Percentiles rank a stretch among this genome's conserved stretches.
Evolutionary conservation across 2,888 invertebrate species (phyloP).

Genomic region (Agriopis aurantiaria): DNA sequence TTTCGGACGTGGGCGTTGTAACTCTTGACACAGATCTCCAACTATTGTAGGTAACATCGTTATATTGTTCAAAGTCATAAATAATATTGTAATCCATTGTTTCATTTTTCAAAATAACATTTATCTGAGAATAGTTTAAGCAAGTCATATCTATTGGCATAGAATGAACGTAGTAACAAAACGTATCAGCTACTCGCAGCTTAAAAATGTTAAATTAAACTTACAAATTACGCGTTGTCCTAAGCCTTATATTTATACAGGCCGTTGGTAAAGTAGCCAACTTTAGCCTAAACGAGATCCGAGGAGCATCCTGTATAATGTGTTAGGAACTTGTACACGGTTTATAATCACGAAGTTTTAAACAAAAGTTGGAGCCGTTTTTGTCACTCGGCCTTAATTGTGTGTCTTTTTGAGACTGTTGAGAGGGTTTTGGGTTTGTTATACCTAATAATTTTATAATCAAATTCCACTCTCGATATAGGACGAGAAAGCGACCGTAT

Average conservation of each 20-base stretch:
- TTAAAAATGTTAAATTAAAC: constrained; percentile 36
- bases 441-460: not conserved
- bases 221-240: constrained; percentile 42
- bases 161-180: not conserved
- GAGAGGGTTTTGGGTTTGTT: constrained; percentile 10
- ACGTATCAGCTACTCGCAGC: not conserved
- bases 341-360: constrained; percentile 31
- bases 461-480: not conserved
- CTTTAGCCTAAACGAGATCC: constrained; percentile 44
- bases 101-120: too few relatives aligned
- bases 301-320: constrained; percentile 41
- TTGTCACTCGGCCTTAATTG: constrained; percentile 18
- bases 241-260: constrained; percentile 44
- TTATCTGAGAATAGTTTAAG: too few relatives aligned
- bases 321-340: constrained; percentile 23
- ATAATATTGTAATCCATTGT: too few relatives aligned
- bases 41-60: too few relatives aligned
- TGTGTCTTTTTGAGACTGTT: constrained; percentile 13
- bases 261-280: constrained; percentile 41
- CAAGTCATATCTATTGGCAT: too few relatives aligned
- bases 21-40: too few relatives aligned
- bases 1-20: too few relatives aligned
- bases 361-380: constrained; percentile 23
- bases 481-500: too few relatives aligned
- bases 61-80: too few relatives aligned